phyloP scores from a whole-genome alignment of 2,888 invertebrate species.

The Crocallis elinguaria region DNA sequence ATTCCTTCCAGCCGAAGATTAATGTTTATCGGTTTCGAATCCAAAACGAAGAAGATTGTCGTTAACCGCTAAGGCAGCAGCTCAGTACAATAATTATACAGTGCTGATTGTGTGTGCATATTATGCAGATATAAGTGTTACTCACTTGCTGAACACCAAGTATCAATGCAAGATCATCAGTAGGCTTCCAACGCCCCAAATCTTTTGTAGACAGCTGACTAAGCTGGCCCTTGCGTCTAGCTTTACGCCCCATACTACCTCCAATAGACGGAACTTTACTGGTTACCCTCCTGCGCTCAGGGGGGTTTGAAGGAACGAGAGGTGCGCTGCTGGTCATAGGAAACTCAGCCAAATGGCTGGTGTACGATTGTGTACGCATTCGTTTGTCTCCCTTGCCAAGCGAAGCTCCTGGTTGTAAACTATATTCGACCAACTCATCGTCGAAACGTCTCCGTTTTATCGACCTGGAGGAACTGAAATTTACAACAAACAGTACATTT shows the following conservation, averaged over 20 bases:
- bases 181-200: conserved; percentile 98
- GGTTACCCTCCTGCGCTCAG: conserved; percentile 62
- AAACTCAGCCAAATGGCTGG: conserved; percentile 81
- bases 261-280: conserved; percentile 73
- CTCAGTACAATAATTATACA: too few relatives aligned
- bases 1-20: too few relatives aligned
- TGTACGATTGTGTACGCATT: conserved; percentile 78
- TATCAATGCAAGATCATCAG: conserved; percentile 97
- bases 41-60: too few relatives aligned
- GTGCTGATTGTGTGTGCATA: too few relatives aligned
- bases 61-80: too few relatives aligned
- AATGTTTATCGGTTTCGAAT: too few relatives aligned
- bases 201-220: conserved; percentile 91
- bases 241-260: conserved; percentile 69
- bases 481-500: conserved; percentile 7
- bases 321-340: conserved; percentile 52
- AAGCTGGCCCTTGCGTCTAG: conserved; percentile 86
- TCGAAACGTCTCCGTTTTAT: conserved; percentile 98
- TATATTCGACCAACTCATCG: conserved; percentile 98
- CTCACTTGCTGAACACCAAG: conserved; percentile 95
- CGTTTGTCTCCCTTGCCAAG: conserved; percentile 76
- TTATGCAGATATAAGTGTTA: not conserved
- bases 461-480: conserved; percentile 94
- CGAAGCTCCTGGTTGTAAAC: conserved; percentile 86
- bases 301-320: conserved; percentile 52